Evolutionary conservation across 2,888 invertebrate genomes (phyloP).

Genomic region (Macaria notata): DNA sequence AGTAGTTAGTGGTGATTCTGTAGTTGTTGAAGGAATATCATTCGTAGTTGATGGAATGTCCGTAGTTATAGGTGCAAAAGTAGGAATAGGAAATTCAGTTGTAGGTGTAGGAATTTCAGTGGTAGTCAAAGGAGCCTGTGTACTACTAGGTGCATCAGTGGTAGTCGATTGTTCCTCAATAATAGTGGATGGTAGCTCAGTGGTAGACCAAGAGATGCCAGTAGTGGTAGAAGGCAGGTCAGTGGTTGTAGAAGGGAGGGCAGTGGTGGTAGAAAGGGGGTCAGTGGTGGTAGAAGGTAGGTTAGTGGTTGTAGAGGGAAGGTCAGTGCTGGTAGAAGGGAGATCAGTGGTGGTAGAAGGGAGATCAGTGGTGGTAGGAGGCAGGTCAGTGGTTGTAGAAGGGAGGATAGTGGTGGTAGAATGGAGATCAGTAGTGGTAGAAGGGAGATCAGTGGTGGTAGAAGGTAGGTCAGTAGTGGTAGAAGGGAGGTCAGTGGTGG

Average conservation of each 20-base stretch:
- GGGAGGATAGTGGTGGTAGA: neutral
- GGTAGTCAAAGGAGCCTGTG: neutral
- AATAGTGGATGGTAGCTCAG: neutral
- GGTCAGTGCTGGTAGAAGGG: neutral
- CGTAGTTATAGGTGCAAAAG: neutral
- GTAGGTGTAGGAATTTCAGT: neutral
- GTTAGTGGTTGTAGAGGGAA: neutral
- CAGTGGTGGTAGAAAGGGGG: neutral
- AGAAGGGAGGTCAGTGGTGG: neutral
- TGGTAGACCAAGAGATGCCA: neutral
- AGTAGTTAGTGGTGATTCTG: neutral
- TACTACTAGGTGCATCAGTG: neutral
- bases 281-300: neutral
- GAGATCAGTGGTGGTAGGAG: neutral
- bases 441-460: neutral
- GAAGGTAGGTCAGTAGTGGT: neutral
- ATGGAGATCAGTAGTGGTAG: neutral
- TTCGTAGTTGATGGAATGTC: neutral
- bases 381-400: neutral
- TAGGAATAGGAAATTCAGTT: neutral
- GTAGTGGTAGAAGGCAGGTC: neutral
- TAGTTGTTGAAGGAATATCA: neutral
- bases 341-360: neutral
- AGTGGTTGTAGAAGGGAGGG: neutral
- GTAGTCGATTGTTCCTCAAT: neutral